These are phyloP conservation scores for Eristalis pertinax DNA, from an alignment of 2,888 invertebrate genomes.

Conservation along the genomic window DNA sequence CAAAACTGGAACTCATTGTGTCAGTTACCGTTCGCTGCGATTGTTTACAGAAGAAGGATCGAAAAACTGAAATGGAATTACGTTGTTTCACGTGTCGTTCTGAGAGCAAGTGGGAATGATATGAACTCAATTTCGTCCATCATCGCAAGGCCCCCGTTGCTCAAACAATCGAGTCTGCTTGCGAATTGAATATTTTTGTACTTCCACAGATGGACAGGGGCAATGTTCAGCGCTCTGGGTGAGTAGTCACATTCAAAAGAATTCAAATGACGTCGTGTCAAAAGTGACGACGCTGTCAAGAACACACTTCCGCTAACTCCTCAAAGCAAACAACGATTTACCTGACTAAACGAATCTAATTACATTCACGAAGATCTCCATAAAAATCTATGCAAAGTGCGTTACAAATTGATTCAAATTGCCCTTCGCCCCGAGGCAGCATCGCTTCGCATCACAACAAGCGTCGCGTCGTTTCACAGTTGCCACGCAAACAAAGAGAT, in stretches of 20 bases:
- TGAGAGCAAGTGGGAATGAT: background rate
- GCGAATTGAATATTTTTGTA: background rate
- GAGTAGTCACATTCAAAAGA: background rate
- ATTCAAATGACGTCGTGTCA: background rate
- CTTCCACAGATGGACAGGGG: background rate
- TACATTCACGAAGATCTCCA: background rate
- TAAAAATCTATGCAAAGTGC: background rate
- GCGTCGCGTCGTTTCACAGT: background rate
- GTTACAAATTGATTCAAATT: background rate
- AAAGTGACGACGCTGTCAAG: background rate
- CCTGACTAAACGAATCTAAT: background rate
- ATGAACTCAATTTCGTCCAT: background rate
- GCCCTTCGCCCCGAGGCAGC: background rate
- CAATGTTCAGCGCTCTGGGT: background rate
- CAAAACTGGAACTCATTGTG: background rate
- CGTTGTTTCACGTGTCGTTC: background rate
- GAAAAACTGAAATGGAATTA: background rate
- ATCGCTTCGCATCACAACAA: background rate
- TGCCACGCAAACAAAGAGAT: conserved; percentile 12
- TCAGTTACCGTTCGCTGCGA: background rate
- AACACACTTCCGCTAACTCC: background rate
- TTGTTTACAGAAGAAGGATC: background rate
- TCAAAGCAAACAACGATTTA: background rate
- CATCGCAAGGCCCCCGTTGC: no score
- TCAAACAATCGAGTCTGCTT: no score